phyloP scores from a whole-genome alignment of 1,140 invertebrate species.

The Popillia japonica region DNA sequence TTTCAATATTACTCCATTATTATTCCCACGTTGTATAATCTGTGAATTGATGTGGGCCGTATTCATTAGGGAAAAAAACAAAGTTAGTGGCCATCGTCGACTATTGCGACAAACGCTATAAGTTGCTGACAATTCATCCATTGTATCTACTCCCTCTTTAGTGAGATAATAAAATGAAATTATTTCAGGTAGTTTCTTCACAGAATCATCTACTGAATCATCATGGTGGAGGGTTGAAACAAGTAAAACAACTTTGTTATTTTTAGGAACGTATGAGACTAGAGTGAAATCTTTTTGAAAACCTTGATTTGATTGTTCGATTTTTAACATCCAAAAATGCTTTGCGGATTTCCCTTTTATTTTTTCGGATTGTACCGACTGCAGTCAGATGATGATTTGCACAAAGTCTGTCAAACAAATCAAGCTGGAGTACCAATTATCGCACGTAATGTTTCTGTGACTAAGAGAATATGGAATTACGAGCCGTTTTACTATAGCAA shows the following conservation, averaged over 20 bases:
- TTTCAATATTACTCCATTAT: conserved; percentile 25
- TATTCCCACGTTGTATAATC: background rate
- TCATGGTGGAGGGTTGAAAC: background rate
- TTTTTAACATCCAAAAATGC: too few species aligned
- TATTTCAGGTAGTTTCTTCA: background rate
- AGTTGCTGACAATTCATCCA: background rate
- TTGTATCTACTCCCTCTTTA: background rate
- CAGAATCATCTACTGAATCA: background rate
- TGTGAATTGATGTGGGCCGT: background rate
- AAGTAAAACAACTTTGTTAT: background rate
- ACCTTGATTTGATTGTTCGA: too few species aligned
- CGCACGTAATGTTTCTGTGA: too few species aligned
- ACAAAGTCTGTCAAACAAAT: too few species aligned
- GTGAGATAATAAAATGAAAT: background rate
- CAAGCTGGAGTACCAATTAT: too few species aligned
- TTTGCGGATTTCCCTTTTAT: too few species aligned
- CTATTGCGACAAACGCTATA: background rate
- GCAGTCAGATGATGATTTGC: too few species aligned
- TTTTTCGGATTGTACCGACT: too few species aligned
- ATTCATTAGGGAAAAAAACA: conserved; percentile 4
- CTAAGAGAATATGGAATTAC: background rate
- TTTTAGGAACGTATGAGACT: background rate
- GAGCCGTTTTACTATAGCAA: background rate
- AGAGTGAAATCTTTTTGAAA: too few species aligned
- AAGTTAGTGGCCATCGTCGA: background rate